Evolutionary conservation across 2,888 invertebrate genomes (phyloP).

Genomic region (Leptarthrus brevirostris): DNA sequence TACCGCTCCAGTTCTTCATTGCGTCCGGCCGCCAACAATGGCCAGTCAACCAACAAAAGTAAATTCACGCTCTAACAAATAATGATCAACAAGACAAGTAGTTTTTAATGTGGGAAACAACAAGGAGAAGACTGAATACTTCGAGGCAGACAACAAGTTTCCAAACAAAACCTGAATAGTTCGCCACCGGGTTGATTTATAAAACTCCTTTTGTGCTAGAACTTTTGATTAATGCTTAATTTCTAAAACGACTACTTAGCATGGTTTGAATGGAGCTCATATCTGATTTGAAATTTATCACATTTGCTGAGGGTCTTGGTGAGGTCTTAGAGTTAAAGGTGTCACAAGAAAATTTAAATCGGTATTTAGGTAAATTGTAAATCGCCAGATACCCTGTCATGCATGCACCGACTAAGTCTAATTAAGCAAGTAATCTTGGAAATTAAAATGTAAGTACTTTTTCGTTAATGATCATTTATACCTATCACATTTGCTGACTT

Average conservation of each 20-base stretch:
- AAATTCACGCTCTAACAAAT: constrained; percentile 41
- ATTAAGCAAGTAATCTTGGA: no score
- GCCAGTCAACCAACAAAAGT: constrained; percentile 31
- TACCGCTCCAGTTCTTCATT: constrained; percentile 33
- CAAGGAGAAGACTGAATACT: constrained; percentile 40
- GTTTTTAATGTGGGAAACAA: constrained; percentile 37
- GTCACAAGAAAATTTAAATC: background rate
- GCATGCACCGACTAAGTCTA: no score
- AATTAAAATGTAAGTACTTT: no score
- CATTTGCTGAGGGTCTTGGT: constrained; percentile 1
- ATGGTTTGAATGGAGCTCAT: constrained; percentile 2
- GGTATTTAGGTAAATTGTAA: background rate
- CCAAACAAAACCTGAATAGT: constrained; percentile 45
- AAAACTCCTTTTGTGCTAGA: constrained; percentile 44
- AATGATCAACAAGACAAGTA: constrained; percentile 45
- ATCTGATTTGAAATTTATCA: constrained; percentile 47
- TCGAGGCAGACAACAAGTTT: constrained; percentile 28
- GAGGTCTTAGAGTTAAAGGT: background rate
- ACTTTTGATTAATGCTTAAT: constrained; percentile 45
- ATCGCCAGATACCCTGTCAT: no score
- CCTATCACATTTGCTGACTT: no score
- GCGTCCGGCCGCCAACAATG: constrained; percentile 40
- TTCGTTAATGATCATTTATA: no score
- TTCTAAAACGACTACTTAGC: constrained; percentile 40
- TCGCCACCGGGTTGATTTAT: constrained; percentile 47